Evolutionary conservation across 2,113 vertebrate genomes (phyloP).

Genomic region (Sciurus niger): DNA sequence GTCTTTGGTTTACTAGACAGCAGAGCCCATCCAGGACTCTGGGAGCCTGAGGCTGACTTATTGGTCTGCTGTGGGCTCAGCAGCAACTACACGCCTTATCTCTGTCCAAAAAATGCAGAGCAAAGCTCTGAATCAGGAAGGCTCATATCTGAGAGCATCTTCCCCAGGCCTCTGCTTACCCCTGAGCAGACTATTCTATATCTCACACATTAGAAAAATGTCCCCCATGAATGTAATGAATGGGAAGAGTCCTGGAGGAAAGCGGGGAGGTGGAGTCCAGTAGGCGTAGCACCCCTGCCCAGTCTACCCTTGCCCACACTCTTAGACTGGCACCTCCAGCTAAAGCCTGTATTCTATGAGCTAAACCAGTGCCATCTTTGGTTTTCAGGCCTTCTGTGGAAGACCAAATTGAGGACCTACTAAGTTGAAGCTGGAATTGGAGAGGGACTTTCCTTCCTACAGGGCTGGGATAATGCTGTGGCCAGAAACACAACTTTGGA

Average conservation of each 20-base stretch:
- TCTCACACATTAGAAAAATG: background rate
- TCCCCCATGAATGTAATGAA: background rate
- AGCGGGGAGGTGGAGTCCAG: background rate
- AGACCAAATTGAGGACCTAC: background rate
- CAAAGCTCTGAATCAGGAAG: background rate
- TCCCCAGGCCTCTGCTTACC: background rate
- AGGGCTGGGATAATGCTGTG: background rate
- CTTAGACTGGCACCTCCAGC: background rate
- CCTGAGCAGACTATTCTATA: background rate
- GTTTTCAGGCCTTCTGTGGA: background rate
- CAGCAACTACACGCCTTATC: background rate
- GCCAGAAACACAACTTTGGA: background rate
- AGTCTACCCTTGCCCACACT: background rate
- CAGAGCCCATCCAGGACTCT: slow-evolving; percentile 39
- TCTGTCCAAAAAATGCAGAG: background rate
- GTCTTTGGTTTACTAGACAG: slow-evolving; percentile 71
- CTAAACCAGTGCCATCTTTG: background rate
- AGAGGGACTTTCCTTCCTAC: background rate
- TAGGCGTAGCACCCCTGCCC: background rate
- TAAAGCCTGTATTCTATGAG: background rate
- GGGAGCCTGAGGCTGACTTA: background rate
- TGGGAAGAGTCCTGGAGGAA: background rate
- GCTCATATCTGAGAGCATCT: background rate
- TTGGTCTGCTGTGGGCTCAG: background rate
- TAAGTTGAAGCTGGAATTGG: background rate